Base-by-base conservation (phyloP, 30 jellyfish, hydroid and myxozoan genomes). In the Turritopsis rubra region DNA sequence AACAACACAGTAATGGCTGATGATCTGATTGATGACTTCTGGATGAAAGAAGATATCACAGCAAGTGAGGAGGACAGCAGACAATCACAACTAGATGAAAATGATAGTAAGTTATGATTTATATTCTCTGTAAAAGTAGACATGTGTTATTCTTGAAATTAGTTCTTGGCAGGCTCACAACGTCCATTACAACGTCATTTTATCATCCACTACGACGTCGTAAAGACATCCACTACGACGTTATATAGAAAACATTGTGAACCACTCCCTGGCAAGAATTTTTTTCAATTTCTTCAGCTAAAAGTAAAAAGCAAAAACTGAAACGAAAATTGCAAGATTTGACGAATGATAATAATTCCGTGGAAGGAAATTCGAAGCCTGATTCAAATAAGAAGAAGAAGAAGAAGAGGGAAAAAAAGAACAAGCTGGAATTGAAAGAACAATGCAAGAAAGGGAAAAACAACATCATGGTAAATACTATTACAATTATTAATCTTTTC, bases 1-100 rank as follows among this genome's bases (percentile, higher is more conserved):
- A n/a, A 68, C 77, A 68, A 7, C 28, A 68, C 72, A 74, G 24
- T 24, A n/a, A 74, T 74, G 82, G 82, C 82, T 28, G 82, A 74
- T 29, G 82, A 26, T 24, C 24, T 74, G 82, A 16, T n/a, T 8
- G 82, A 74, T n/a, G 60, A 74, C 41, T 74, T 26, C 26, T 74
- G 54, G 65, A 71, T 74, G 0, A 16, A 74, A 74, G 82, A 74
- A 74, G 82, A 74, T 71, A 74, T 74, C 65, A 29, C 30, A 66
- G 76, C 28, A n/a, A 26, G 65, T 4, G 82, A 29, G 9, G 82
- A 74, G 17, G 60, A 24, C n/a, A 74, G 53, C 24, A 41, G 60
- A 13, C 5, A 41, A 41, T 13, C 60, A 41, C 60, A 3, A 13
- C 60, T 3, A 3, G 60, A 13, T 41, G 60, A 41, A 41, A 41